Conservation (phyloP, 1,140 invertebrate species). For the Pogonognathellus flavescens region DNA sequence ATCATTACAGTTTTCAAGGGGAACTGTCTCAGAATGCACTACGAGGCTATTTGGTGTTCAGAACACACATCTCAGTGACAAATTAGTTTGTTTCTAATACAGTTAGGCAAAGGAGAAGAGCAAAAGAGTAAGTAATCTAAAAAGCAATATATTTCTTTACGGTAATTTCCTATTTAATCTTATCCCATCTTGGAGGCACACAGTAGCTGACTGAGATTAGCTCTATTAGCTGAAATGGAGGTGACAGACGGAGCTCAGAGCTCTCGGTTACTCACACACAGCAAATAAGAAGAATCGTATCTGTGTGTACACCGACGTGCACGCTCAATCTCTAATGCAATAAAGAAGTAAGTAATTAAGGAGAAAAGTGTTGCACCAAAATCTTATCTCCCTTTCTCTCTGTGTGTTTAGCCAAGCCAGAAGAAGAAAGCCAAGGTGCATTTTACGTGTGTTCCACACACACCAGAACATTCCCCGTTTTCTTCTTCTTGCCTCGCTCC, state of each 20-base stretch:
- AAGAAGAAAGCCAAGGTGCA: too few species aligned
- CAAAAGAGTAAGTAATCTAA: constrained; percentile 23
- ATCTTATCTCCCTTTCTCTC: background rate
- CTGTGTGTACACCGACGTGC: background rate
- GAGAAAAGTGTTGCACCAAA: constrained; percentile 31
- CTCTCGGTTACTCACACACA: constrained; percentile 36
- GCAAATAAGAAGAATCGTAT: background rate
- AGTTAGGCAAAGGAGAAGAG: constrained; percentile 15
- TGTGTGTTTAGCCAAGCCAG: background rate
- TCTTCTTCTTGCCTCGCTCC: background rate
- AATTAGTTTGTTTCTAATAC: constrained; percentile 34
- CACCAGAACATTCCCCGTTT: background rate
- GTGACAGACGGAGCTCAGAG: constrained; percentile 28
- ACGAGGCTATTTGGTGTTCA: background rate
- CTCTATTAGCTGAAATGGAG: constrained; percentile 37
- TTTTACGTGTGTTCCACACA: too few species aligned
- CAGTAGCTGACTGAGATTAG: constrained; percentile 16
- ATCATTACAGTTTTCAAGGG: background rate
- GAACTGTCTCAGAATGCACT: background rate
- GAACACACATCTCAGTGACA: constrained; percentile 5
- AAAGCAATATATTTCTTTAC: constrained; percentile 41
- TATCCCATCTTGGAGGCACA: background rate
- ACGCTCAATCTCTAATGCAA: constrained; percentile 41
- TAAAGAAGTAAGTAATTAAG: constrained; percentile 45
- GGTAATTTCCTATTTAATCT: constrained; percentile 40